These are phyloP conservation scores for Crenuchus spilurus DNA, from an alignment of 2,797 vertebrate species.

Conservation along the genomic window DNA sequence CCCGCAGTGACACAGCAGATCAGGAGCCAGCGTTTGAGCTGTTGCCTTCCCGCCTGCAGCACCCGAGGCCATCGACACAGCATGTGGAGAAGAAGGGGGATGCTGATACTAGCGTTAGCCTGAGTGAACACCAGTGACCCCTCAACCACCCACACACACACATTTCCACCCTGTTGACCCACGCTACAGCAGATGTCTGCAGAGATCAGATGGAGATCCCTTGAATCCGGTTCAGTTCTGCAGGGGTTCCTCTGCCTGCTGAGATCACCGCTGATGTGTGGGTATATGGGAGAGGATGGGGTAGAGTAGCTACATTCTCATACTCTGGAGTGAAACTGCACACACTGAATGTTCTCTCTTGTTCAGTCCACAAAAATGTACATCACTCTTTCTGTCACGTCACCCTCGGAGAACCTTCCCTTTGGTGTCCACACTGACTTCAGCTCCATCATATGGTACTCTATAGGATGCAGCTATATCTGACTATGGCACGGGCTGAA, in stretches of 20 bases:
- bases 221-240: slow-evolving; percentile 65
- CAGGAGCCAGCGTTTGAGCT: slow-evolving; percentile 65
- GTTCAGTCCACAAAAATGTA: not conserved
- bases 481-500: not conserved
- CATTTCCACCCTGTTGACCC: slow-evolving; percentile 13
- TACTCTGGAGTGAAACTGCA: not conserved
- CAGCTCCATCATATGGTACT: not conserved
- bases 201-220: slow-evolving; percentile 53
- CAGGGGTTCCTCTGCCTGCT: slow-evolving; percentile 67
- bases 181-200: slow-evolving; percentile 44
- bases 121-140: slow-evolving; percentile 32
- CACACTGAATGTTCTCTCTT: not conserved
- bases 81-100: not conserved
- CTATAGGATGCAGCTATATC: not conserved
- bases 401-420: not conserved
- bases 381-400: not conserved
- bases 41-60: slow-evolving; percentile 48
- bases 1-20: slow-evolving; percentile 68
- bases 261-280: slow-evolving; percentile 1
- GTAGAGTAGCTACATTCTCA: not conserved
- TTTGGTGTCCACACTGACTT: not conserved
- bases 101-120: not conserved
- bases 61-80: slow-evolving; percentile 58
- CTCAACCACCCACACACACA: not conserved
- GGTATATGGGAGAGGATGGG: not conserved